Percentiles rank a stretch among this genome's conserved stretches.
Evolutionary conservation across 2,888 invertebrate genomes (phyloP).

Genomic region (Morinoia aosen): DNA sequence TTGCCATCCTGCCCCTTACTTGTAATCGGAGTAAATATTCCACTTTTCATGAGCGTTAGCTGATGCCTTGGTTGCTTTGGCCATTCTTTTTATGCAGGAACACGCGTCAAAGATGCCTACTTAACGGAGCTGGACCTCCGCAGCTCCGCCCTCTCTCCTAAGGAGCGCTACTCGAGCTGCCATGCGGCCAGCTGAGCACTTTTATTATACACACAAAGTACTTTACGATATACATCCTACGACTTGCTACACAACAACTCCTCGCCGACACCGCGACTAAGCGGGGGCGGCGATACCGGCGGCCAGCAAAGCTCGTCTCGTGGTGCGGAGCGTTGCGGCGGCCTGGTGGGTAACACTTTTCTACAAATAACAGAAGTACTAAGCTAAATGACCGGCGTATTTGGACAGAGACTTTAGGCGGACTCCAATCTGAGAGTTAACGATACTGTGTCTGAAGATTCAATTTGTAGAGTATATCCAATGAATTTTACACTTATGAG

Average conservation of each 20-base stretch:
- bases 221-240: conserved; percentile 50
- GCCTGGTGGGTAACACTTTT: not conserved
- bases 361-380: not conserved
- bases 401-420: not conserved
- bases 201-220: conserved; percentile 52
- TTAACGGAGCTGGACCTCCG: not conserved
- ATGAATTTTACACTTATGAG: not conserved
- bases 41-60: not conserved
- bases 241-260: conserved; percentile 42
- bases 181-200: conserved; percentile 33
- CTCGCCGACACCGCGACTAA: not conserved
- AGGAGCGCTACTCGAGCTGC: not conserved
- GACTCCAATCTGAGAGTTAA: not conserved
- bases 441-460: not conserved
- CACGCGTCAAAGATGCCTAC: conserved; percentile 1
- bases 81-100: not conserved
- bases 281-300: not conserved
- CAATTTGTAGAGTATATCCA: not conserved
- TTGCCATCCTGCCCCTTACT: not conserved
- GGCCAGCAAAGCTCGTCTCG: not conserved
- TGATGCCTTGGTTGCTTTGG: not conserved
- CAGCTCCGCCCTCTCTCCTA: not conserved
- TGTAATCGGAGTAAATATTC: not conserved
- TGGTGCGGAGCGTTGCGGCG: not conserved
- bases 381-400: not conserved